Evolutionary conservation across 2,888 invertebrate genomes (phyloP).

Genomic region (Meteorus cinctellus): DNA sequence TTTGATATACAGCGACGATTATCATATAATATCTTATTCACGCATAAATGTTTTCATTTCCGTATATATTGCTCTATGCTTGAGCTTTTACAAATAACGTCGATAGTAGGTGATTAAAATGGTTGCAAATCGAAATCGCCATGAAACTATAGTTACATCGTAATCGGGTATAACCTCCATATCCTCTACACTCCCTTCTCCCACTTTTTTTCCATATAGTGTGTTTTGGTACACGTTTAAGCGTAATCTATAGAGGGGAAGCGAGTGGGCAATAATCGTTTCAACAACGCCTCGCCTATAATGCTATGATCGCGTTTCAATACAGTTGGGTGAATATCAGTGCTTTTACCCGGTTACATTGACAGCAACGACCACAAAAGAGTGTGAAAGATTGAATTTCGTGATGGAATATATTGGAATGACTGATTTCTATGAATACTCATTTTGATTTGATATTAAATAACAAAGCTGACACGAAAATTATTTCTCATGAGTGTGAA

Average conservation of each 20-base stretch:
- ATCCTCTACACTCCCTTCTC: conserved; percentile 1
- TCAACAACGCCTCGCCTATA: conserved; percentile 71
- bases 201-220: conserved; percentile 29
- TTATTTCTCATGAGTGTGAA: conserved; percentile 37
- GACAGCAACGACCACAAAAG: conserved; percentile 17
- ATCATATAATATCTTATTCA: background rate
- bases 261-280: conserved; percentile 67
- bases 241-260: conserved; percentile 10
- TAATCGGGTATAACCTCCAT: conserved; percentile 66
- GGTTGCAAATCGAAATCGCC: conserved; percentile 66
- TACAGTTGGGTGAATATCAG: conserved; percentile 65
- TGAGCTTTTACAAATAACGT: conserved; percentile 71
- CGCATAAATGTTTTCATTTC: background rate
- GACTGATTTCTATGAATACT: conserved; percentile 60
- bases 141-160: conserved; percentile 67
- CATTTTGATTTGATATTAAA: conserved; percentile 58
- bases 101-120: conserved; percentile 59
- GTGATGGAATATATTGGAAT: conserved; percentile 42
- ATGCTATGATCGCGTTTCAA: conserved; percentile 69
- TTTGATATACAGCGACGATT: background rate
- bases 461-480: conserved; percentile 52
- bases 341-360: conserved; percentile 47
- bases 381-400: background rate
- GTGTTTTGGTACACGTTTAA: conserved; percentile 30
- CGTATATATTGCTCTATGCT: background rate